phyloP scores from a whole-genome alignment of 2,888 invertebrate genomes.

The Allygus modestus region DNA sequence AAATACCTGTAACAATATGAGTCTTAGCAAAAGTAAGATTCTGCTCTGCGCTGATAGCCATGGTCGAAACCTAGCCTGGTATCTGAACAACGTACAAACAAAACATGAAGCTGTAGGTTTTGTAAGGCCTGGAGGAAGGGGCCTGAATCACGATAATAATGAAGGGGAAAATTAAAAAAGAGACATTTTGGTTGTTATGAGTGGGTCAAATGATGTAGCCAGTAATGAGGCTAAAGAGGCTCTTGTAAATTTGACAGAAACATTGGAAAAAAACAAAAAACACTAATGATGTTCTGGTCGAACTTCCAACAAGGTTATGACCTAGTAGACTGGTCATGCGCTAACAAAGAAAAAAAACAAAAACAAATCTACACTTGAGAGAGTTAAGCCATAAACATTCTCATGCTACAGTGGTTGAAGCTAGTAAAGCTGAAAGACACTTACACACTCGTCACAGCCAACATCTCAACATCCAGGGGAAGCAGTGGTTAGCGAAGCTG shows the following conservation, averaged over 20 bases:
- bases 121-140: too few species aligned
- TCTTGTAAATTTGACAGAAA: not conserved
- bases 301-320: not conserved
- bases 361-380: not conserved
- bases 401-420: too few species aligned
- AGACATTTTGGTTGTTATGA: not conserved
- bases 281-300: not conserved
- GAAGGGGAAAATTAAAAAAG: too few species aligned
- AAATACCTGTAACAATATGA: too few species aligned
- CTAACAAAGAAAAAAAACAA: not conserved
- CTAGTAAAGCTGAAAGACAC: too few species aligned
- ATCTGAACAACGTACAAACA: too few species aligned
- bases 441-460: too few species aligned
- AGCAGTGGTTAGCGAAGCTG: not conserved
- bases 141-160: too few species aligned
- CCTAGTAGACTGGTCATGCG: slow-evolving; percentile 6
- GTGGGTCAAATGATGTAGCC: not conserved
- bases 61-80: too few species aligned
- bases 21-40: too few species aligned
- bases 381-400: not conserved
- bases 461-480: not conserved
- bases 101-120: too few species aligned
- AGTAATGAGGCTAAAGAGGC: not conserved
- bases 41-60: too few species aligned
- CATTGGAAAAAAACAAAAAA: not conserved